A percentile compares a stretch with the other conserved stretches of the same genome.
phyloP scores from a whole-genome alignment of 2,113 vertebrate genomes.

The Illadopsis cleaveri region DNA sequence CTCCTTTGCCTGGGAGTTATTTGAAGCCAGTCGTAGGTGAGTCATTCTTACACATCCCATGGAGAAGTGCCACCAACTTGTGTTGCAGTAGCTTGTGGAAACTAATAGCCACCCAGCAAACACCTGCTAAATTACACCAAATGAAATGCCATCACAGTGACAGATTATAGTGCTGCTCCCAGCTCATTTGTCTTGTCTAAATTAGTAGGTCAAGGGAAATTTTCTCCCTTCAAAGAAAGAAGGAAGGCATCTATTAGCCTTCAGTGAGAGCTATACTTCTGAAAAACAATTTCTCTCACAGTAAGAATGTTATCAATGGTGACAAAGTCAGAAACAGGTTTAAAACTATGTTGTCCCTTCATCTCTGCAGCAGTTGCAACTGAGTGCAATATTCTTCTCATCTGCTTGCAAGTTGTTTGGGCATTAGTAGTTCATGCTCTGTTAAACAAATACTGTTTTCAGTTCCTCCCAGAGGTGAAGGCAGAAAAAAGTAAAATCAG shows the following conservation, averaged over 20 bases:
- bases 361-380: not conserved
- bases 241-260: not conserved
- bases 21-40: not conserved
- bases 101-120: not conserved
- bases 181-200: conserved; percentile 4
- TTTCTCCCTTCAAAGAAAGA: conserved; percentile 3
- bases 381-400: not conserved
- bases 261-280: not conserved
- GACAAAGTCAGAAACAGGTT: not conserved
- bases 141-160: not conserved
- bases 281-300: not conserved
- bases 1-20: not conserved
- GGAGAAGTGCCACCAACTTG: not conserved
- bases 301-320: not conserved
- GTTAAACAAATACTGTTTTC: not conserved
- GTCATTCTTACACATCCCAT: not conserved
- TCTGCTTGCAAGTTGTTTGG: not conserved
- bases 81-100: not conserved
- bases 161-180: not conserved
- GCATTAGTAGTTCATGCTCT: not conserved
- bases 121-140: conserved; percentile 5
- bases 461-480: not conserved
- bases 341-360: not conserved
- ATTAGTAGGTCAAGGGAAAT: conserved; percentile 15
- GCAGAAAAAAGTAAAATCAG: not conserved